Base-by-base conservation (phyloP, 1,140 invertebrate genomes). In the Drosophila ironensis region DNA sequence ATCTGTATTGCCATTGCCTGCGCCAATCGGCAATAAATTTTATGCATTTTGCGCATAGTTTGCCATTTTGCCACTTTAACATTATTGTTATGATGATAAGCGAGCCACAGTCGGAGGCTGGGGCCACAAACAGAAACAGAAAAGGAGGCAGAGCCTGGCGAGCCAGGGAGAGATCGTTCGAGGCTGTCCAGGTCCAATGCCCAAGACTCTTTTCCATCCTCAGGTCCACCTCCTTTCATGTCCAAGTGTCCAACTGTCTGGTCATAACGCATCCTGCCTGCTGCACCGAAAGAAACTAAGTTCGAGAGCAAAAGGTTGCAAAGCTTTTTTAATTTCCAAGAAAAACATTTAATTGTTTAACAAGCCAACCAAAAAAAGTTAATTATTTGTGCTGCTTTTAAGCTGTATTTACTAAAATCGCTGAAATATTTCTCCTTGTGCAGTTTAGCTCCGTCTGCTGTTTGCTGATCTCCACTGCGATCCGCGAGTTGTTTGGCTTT, bases 21-120 rank as follows among this genome's bases (percentile, higher is more conserved):
- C 30, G n/a, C 41, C 54, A 70, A 35, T 59, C 41, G 80, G 56
- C 63, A 68, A 86, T 82, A 86, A 82, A 86, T 88, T 88, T 74
- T 70, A 77, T 86, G 76, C 54, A 74, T 86, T 88, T 77, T 57
- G 63, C 60, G 67, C 63, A 77, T 74, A 86, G 72, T 88, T 88
- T 86, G 86, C 86, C 84, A 88, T 88, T 88, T 88, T 88, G 86
- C 80, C 86, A 88, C 86, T 88, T 88, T 86, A 88, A 86, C 86
- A 86, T 88, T 88, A 88, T 88, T 88, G 86, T 88, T 88, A 88
- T 86, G 82, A 86, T 88, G 86, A 88, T 88, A 81, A 88, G 76
- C 67, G 80, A 72, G 73, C 77, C 64, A 75, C 40, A 57, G 76
- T 56, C 16, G 56, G 40, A 59, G 52, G 22, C 66, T 59, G 54